Evolutionary conservation across 1,140 invertebrate species (phyloP).

Genomic region (Leptopilina clavipes): DNA sequence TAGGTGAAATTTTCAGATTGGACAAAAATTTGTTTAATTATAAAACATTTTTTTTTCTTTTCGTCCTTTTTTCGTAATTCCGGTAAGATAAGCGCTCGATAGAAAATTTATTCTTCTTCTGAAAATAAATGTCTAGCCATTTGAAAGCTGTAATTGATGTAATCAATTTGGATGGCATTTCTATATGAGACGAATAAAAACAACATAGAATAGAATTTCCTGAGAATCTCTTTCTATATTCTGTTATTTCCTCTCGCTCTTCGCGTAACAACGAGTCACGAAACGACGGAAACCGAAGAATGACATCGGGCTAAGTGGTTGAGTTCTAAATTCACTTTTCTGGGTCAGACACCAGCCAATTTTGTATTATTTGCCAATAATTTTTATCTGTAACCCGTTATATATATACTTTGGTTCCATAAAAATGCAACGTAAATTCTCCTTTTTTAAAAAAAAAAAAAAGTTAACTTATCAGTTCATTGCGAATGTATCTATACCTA

Average conservation of each 20-base stretch:
- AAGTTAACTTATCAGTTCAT: neutral
- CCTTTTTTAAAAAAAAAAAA: too few species aligned
- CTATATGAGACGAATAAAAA: constrained; percentile 23
- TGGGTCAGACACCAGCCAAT: constrained; percentile 50
- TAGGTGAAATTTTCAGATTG: too few species aligned
- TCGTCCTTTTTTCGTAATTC: too few species aligned
- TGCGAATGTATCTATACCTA: constrained; percentile 35
- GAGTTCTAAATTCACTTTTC: constrained; percentile 46
- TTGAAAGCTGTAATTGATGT: constrained; percentile 8
- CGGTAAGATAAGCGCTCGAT: too few species aligned
- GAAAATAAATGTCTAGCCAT: constrained; percentile 5
- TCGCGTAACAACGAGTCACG: constrained; percentile 36
- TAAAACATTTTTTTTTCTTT: too few species aligned
- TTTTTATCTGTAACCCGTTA: constrained; percentile 41
- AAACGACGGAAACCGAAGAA: constrained; percentile 43
- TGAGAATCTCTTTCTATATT: constrained; percentile 32
- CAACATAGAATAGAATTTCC: constrained; percentile 13
- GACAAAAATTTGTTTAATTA: too few species aligned
- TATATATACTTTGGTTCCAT: too few species aligned
- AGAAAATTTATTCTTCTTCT: neutral
- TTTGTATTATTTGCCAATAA: constrained; percentile 47
- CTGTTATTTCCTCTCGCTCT: constrained; percentile 40
- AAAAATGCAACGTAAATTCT: too few species aligned
- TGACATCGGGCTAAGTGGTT: constrained; percentile 46
- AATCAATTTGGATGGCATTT: constrained; percentile 18